Base-by-base conservation (phyloP, 2,888 invertebrate genomes). In the Ypsolopha sequella region DNA sequence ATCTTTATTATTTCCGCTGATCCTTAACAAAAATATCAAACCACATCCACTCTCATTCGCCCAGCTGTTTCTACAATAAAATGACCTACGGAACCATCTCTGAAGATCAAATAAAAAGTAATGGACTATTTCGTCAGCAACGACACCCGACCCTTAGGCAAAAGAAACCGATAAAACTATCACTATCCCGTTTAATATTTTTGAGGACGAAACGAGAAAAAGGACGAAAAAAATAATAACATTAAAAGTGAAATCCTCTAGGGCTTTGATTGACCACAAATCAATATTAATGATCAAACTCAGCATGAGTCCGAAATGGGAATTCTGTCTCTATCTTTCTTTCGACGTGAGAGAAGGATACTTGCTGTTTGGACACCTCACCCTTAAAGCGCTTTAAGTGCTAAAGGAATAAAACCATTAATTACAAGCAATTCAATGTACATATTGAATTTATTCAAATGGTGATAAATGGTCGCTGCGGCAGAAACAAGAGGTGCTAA, bases 401-500 rank as follows among this genome's bases (percentile, higher is more conserved):
- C 81, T 85, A 84, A 85, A 85, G 85, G 85, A 82, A 86, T 85
- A 82, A 85, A 84, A 85, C 81, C 85, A 86, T 86, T 86, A 86
- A 86, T 86, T 86, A 85, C 81, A 80, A 58, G 75, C 79, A 80
- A 84, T 85, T 85, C 84, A 84, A 84, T 84, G 85, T 85, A 85
- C 85, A 86, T 86, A 86, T 86, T 86, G 86, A 85, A 86, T 86
- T 86, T 86, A 86, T 86, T 86, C 79, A 85, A 86, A 86, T 86
- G 74, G 82, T 85, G 84, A 86, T 86, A 82, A 84, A 86, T 86
- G 77, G 74, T 64, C 61, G 64, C 61, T 55, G 68, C 39, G 58
- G 38, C 62, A 67, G 73, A 76, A 75, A 80, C 76, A 80, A 80
- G 77, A 80, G 79, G 84, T 71, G 80, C 70, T 74, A 80, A 74